Percentiles rank a stretch among this genome's conserved stretches.
These are phyloP conservation scores for Peromyscus melanophrys DNA, from an alignment of 2,797 vertebrate species.

Conservation along the genomic window DNA sequence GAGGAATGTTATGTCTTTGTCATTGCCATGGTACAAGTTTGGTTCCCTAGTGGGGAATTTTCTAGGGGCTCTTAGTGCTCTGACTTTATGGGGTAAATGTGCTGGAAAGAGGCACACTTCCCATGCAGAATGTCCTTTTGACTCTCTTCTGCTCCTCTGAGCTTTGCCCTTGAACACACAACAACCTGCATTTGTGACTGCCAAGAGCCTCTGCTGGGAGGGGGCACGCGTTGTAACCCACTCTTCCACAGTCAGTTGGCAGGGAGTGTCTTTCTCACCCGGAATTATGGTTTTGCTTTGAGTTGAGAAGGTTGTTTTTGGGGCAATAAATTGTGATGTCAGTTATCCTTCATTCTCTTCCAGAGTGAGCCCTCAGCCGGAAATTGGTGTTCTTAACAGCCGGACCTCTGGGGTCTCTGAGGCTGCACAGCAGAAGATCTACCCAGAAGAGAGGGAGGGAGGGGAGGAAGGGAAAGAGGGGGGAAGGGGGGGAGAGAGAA, in stretches of 20 bases:
- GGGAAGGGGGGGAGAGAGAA: rapidly evolving
- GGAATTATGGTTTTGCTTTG: constrained; percentile 79
- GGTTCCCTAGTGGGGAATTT: constrained; percentile 59
- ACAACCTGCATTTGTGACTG: constrained; percentile 2
- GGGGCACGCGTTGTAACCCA: constrained; percentile 75
- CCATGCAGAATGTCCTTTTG: not conserved
- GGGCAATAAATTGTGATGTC: constrained; percentile 83
- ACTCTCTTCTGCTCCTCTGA: not conserved
- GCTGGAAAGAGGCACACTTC: constrained; percentile 64
- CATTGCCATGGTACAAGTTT: not conserved
- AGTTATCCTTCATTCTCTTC: constrained; percentile 72
- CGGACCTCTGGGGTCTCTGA: not conserved
- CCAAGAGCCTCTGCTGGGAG: constrained; percentile 64
- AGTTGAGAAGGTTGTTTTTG: constrained; percentile 83
- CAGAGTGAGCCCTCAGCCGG: constrained; percentile 64
- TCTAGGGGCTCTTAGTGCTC: constrained; percentile 60
- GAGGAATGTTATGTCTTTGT: constrained; percentile 56
- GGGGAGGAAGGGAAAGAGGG: too few species aligned
- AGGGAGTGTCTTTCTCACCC: constrained; percentile 79
- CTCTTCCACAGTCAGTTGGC: constrained; percentile 65
- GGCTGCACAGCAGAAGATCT: constrained; percentile 77
- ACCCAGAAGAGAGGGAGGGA: not conserved
- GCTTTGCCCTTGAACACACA: constrained; percentile 60
- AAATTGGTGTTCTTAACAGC: constrained; percentile 81
- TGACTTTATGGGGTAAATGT: constrained; percentile 59